Base-by-base conservation (phyloP, 2,797 vertebrate genomes). In the Rhinoraja longicauda region DNA sequence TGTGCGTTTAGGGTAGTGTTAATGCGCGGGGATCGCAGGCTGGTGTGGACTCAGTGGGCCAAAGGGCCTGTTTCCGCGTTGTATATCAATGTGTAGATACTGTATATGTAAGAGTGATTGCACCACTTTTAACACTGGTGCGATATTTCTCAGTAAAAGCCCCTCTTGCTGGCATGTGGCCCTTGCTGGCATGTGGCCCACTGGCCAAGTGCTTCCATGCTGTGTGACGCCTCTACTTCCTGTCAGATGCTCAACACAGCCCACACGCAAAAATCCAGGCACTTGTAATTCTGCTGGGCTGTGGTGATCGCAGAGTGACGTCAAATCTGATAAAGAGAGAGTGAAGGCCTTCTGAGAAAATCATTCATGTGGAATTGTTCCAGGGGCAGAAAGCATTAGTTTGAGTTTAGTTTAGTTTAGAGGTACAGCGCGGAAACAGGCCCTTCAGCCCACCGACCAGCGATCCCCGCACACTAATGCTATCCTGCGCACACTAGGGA, bases 341-440 rank as follows among this genome's bases (percentile, higher is more conserved):
- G 62, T 36, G 84, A 62, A 84, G 67, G 88, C 62, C 19, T 88
- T 88, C 59, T 67, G 62, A 88, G 64, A 88, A 88, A 32, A 12
- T 21, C 62, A 88, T 88, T 88, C n/a, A 88, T 64, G 32, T n/a
- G 6, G 36, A 88, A 36, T 88, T 36, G n/a, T 67, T 32, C 9
- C 0, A 32, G 6, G 59, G 17, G 36, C n/a, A 64, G 59, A 88
- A 67, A 67, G 59, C 29, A 32, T 72, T 72, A 72, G 45, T 45
- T 45, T 45, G 4, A 45, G 45, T 45, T 45, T 45, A 29, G 26
- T 84, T 84, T 53, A 82, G 29, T 82, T 39, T 45, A 45, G 45
- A 45, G 45, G 45, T 45, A 45, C 45, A 45, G 45, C 45, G 45
- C 45, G 4, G 45, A 45, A 45, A 45, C 45, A 45, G 45, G 45